Evolutionary conservation across 2,888 invertebrate genomes (phyloP).

Genomic region (Lepetodrilus schrolli): DNA sequence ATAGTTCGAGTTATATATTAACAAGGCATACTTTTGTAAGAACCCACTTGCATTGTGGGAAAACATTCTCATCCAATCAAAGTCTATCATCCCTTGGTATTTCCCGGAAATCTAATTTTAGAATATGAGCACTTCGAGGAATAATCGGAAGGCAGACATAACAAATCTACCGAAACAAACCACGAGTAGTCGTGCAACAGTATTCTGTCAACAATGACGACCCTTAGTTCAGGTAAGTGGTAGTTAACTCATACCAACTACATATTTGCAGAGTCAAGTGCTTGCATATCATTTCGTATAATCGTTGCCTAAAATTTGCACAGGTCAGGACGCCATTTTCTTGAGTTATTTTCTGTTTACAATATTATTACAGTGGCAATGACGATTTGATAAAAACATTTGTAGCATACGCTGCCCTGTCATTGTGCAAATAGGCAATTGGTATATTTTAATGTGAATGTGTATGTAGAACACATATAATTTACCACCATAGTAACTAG

Average conservation of each 20-base stretch:
- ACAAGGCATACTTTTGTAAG: neutral
- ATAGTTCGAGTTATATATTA: too few relatives aligned
- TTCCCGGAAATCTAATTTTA: slow-evolving; percentile 50
- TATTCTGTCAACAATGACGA: slow-evolving; percentile 1
- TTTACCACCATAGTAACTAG: too few relatives aligned
- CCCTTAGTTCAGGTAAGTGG: slow-evolving; percentile 24
- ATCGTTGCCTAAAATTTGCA: neutral
- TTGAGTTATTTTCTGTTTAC: too few relatives aligned
- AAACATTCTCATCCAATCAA: neutral
- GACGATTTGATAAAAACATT: neutral
- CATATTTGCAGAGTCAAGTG: neutral
- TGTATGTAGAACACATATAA: too few relatives aligned
- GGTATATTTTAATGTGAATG: too few relatives aligned
- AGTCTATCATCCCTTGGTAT: slow-evolving; percentile 16
- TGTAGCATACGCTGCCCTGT: too few relatives aligned
- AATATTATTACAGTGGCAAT: neutral
- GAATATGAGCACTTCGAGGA: slow-evolving; percentile 43
- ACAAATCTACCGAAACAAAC: neutral
- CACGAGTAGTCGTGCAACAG: neutral
- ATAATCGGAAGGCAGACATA: neutral
- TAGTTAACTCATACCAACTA: neutral
- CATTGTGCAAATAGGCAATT: too few relatives aligned
- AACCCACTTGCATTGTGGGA: neutral
- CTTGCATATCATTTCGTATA: neutral
- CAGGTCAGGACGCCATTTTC: neutral